Evolutionary conservation across 2,113 vertebrate species (phyloP), one percentile per base, ranked within the genome.

Genomic region (Ictalurus punctatus): DNA sequence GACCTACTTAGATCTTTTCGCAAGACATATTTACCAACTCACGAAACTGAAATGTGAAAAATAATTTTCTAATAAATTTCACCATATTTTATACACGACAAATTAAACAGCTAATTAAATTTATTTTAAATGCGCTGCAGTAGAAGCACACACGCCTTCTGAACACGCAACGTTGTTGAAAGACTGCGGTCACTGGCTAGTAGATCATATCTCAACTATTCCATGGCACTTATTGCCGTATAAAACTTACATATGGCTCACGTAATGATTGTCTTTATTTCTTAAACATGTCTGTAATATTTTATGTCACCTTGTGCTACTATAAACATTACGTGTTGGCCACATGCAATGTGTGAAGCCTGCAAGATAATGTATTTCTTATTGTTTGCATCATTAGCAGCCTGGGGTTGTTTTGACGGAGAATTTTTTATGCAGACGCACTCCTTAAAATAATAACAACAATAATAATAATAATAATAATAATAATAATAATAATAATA

Each of bases 141-240:
- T 67, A 88, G 58, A 9, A 80, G 61, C 40, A 54, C 59, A 83
- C 84, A 83, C 13, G 56, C 54, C 21, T 73, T 52, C 73, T 89
- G 13, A 86, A 30, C 17, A 34, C 9, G 40, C 59, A 78, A 83
- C 56, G 34, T 73, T 88, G 59, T 83, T 86, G 44, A 90, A 86
- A 79, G 79, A 80, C 88, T 88, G 71, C 52, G 86, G 88, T 88
- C 88, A 88, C 86, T 83, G 65, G 76, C 83, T 79, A 79, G 80
- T 83, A 89, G 86, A 82, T 91, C 90, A 90, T 91, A 89, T 91
- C 88, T 91, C 90, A 91, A 90, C 83, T 76, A 90, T 88, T 85
- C 90, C 71, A 67, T 91, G 90, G 90, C 90, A 91, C 88, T 86
- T 91, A 91, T 58, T 90, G 88, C 83, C 88, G 81, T 91, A 90